Evolutionary conservation across 2,113 vertebrate genomes (phyloP).

Genomic region (Budorcas taxicolor): DNA sequence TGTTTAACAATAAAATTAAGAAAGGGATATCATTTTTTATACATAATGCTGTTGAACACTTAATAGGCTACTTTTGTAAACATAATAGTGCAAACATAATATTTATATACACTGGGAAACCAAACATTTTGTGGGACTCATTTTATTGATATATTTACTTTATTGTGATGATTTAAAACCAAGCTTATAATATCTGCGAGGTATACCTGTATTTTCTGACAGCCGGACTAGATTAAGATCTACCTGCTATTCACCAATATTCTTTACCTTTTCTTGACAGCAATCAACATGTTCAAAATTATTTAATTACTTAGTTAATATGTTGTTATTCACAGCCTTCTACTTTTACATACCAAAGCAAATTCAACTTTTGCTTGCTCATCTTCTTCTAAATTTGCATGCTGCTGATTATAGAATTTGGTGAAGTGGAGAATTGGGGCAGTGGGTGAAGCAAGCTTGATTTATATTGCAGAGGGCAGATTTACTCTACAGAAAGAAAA

Average conservation of each 20-base stretch:
- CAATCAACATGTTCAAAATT: not conserved
- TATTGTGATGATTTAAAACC: not conserved
- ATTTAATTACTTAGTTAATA: not conserved
- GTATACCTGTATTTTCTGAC: not conserved
- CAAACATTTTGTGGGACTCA: not conserved
- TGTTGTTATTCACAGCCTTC: not conserved
- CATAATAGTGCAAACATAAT: not conserved
- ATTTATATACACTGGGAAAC: not conserved
- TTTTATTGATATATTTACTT: not conserved
- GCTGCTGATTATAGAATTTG: slow-evolving; percentile 55
- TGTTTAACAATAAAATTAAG: not conserved
- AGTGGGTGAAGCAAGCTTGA: slow-evolving; percentile 48
- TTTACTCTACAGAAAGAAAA: slow-evolving; percentile 50
- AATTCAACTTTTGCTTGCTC: slow-evolving; percentile 54
- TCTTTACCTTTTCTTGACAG: not conserved
- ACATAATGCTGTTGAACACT: not conserved
- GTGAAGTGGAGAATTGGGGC: slow-evolving; percentile 48
- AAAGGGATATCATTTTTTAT: not conserved
- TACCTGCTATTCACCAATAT: not conserved
- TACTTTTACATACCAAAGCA: slow-evolving; percentile 35
- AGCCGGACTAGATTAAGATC: not conserved
- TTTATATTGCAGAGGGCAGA: slow-evolving; percentile 48
- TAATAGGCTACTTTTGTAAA: not conserved
- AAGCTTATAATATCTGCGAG: not conserved
- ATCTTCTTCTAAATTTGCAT: slow-evolving; percentile 46